A percentile compares a stretch with the other conserved stretches of the same genome.
phyloP scores from a whole-genome alignment of 2,113 vertebrate genomes.

The Bostrychus sinensis region DNA sequence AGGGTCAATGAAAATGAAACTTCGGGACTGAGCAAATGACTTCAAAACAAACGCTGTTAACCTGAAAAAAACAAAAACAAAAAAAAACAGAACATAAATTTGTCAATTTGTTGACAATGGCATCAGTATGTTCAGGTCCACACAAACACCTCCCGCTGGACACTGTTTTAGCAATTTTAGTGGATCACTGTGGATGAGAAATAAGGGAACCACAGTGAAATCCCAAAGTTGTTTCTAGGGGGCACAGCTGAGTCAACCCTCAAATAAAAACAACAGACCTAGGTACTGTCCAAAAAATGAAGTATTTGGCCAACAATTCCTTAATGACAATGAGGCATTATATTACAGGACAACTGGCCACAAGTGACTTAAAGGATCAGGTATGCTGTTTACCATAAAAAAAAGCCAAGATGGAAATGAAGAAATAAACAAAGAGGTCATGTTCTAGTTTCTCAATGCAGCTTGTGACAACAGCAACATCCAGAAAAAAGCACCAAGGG shows the following conservation, averaged over 20 bases:
- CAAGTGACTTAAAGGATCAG: slow-evolving; percentile 51
- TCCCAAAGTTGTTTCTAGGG: slow-evolving; percentile 47
- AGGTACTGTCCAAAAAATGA: slow-evolving; percentile 37
- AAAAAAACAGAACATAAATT: no score
- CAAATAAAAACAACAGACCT: slow-evolving; percentile 70
- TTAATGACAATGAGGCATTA: slow-evolving; percentile 50
- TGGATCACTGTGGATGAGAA: slow-evolving; percentile 32
- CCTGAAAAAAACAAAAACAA: slow-evolving; percentile 81
- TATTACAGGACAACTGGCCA: slow-evolving; percentile 50
- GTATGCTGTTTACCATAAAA: slow-evolving; percentile 52
- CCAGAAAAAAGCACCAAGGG: slow-evolving; percentile 43
- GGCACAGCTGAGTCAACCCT: slow-evolving; percentile 58
- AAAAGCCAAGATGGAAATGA: slow-evolving; percentile 44
- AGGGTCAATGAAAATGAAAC: slow-evolving; percentile 92
- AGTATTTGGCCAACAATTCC: slow-evolving; percentile 50
- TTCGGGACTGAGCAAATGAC: slow-evolving; percentile 93
- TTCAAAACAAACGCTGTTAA: slow-evolving; percentile 94
- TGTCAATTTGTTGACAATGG: not conserved
- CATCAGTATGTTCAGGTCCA: not conserved
- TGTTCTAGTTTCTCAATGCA: slow-evolving; percentile 42
- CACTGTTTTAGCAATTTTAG: no score
- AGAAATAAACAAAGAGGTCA: slow-evolving; percentile 61
- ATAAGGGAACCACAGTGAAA: slow-evolving; percentile 35
- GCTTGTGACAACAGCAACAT: slow-evolving; percentile 35
- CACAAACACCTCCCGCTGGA: slow-evolving; percentile 57